Evolutionary conservation across 1,140 invertebrate species (phyloP), one percentile per base, ranked within the genome.

Genomic region (Chironomus tepperi): DNA sequence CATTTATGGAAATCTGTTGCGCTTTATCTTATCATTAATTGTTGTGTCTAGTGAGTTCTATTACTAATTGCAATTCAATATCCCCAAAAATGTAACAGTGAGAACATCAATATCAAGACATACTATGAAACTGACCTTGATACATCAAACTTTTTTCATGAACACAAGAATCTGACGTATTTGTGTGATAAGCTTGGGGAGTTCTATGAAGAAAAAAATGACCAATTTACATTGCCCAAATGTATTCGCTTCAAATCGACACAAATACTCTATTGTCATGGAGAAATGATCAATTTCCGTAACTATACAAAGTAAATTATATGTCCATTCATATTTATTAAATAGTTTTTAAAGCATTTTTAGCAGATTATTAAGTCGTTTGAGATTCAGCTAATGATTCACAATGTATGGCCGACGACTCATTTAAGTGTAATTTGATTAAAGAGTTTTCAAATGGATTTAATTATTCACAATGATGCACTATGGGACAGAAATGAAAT

Each of bases 281-380:
- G 16, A 8, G 19, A 18, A 21, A 18, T 70, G 19, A 16, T 18
- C n/a, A 70, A 19, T 10, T 70, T 70, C 10, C 16, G 19, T 7
- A 70, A 70, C 18, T 70, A 70, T 21, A 70, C 65, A 19, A 70
- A 70, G 65, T 70, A 70, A 70, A n/a, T 57, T 57, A n/a, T 10
- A 57, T 57, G 9, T 57, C 9, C 7, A n/a, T 57, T 57, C 10
- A 34, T 34, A 34, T 34, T 34, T 34, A 34, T 34, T 34, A 34
- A 34, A 2, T 34, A 2, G n/a, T 34, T 34, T 34, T 34, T 5
- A 5, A 5, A 34, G 24, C 5, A 2, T 34, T 2, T 34, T 34
- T 34, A 34, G 5, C 5, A 5, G 24, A 34, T 34, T 34, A 34
- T 34, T 34, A 34, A 34, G 24, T 5, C 24, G 5, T 34, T 1